Conservation (phyloP, 2,888 invertebrate species). For the Syrphus vitripennis region DNA sequence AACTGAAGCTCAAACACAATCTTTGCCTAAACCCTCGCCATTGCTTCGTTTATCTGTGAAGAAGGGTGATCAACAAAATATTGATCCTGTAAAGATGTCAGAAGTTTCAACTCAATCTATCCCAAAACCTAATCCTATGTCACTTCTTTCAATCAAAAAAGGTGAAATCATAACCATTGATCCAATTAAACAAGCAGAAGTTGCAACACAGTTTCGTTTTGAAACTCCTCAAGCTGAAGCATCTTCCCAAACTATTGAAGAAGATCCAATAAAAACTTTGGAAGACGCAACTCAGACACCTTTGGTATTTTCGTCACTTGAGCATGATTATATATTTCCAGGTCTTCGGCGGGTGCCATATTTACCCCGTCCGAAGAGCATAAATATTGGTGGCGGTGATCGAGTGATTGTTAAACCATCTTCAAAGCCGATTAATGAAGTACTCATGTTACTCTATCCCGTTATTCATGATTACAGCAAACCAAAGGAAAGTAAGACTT, state of each 20-base stretch:
- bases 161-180: slow-evolving; percentile 11
- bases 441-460: slow-evolving; percentile 59
- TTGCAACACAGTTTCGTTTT: slow-evolving; percentile 21
- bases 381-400: slow-evolving; percentile 56
- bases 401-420: slow-evolving; percentile 54
- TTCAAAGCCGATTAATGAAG: slow-evolving; percentile 57
- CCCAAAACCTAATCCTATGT: slow-evolving; percentile 34
- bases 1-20: slow-evolving; percentile 33
- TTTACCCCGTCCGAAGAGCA: slow-evolving; percentile 46
- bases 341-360: slow-evolving; percentile 57
- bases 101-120: slow-evolving; percentile 43
- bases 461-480: slow-evolving; percentile 37
- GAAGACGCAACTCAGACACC: slow-evolving; percentile 62
- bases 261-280: slow-evolving; percentile 27
- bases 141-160: slow-evolving; percentile 35
- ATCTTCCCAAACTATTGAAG: slow-evolving; percentile 48
- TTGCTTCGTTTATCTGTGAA: slow-evolving; percentile 41
- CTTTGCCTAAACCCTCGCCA: slow-evolving; percentile 5
- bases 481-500: not conserved
- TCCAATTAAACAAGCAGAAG: slow-evolving; percentile 14
- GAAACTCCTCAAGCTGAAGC: slow-evolving; percentile 17
- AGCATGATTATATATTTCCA: slow-evolving; percentile 58
- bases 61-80: slow-evolving; percentile 43
- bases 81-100: slow-evolving; percentile 24
- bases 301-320: slow-evolving; percentile 55